Evolutionary conservation across 2,888 invertebrate species (phyloP).

Genomic region (Lithosia quadra): DNA sequence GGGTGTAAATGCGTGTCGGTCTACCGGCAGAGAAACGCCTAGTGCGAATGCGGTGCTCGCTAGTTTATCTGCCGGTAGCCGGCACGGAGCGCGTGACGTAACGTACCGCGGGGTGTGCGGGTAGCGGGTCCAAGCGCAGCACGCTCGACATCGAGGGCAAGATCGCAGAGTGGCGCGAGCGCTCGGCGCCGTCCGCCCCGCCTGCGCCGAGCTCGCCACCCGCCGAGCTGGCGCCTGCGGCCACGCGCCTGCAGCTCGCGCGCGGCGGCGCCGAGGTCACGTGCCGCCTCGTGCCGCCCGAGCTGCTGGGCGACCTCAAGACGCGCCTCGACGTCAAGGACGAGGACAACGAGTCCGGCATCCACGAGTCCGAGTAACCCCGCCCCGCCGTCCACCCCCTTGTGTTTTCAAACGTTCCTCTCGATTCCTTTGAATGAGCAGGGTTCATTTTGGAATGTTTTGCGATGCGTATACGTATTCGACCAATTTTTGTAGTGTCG

Average conservation of each 20-base stretch:
- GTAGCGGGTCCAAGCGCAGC: slow-evolving; percentile 81
- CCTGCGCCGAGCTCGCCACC: slow-evolving; percentile 45
- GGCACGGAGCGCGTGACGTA: slow-evolving; percentile 15
- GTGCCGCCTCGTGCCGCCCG: slow-evolving; percentile 73
- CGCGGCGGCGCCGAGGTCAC: slow-evolving; percentile 63
- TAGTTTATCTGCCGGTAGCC: slow-evolving; percentile 13
- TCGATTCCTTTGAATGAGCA: slow-evolving; percentile 11
- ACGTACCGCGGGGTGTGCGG: slow-evolving; percentile 20
- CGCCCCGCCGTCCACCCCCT: slow-evolving; percentile 9
- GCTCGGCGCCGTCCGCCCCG: slow-evolving; percentile 55
- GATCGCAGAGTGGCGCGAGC: slow-evolving; percentile 81
- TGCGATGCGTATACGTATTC: slow-evolving; percentile 17
- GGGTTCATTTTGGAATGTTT: slow-evolving; percentile 24
- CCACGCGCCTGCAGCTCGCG: slow-evolving; percentile 29
- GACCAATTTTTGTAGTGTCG: slow-evolving; percentile 66
- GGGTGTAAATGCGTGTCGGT: too few species aligned
- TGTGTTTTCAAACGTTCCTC: neutral
- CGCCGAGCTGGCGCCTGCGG: slow-evolving; percentile 25
- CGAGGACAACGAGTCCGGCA: slow-evolving; percentile 82
- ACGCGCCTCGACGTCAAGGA: slow-evolving; percentile 80
- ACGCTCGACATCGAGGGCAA: slow-evolving; percentile 85
- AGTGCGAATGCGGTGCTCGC: neutral
- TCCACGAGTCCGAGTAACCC: slow-evolving; percentile 81
- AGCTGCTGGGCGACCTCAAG: slow-evolving; percentile 79
- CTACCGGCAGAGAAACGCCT: slow-evolving; percentile 29